Evolutionary conservation across 2,113 vertebrate genomes (phyloP).

Genomic region (Symphodus melops): DNA sequence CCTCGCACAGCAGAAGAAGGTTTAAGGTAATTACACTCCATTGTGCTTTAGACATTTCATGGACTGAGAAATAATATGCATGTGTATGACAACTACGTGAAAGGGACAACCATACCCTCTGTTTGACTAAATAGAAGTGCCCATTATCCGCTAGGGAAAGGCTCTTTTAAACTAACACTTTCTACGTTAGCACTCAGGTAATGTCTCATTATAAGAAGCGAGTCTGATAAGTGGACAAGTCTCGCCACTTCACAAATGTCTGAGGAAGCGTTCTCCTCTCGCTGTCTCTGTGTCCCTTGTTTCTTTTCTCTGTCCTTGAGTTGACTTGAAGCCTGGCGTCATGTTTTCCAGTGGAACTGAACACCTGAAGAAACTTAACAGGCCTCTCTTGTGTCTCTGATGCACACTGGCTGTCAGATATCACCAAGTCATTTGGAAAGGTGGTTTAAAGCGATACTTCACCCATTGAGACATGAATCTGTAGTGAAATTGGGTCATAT

Average conservation of each 20-base stretch:
- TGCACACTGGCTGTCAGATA: slow-evolving; percentile 6
- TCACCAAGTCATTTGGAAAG: slow-evolving; percentile 13
- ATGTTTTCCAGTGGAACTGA: slow-evolving; percentile 70
- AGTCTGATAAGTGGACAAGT: slow-evolving; percentile 37
- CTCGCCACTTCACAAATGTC: slow-evolving; percentile 22
- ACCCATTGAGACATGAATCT: no score
- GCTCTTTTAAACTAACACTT: slow-evolving; percentile 62
- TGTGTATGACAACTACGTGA: slow-evolving; percentile 56
- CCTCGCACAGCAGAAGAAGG: slow-evolving; percentile 67
- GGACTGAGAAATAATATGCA: slow-evolving; percentile 72
- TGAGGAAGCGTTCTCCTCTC: slow-evolving; percentile 18
- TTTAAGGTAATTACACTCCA: slow-evolving; percentile 75
- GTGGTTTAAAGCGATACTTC: no score
- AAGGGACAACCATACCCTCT: slow-evolving; percentile 73
- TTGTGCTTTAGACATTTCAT: slow-evolving; percentile 67
- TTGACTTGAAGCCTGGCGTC: slow-evolving; percentile 35
- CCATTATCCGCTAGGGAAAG: slow-evolving; percentile 67
- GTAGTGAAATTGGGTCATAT: no score
- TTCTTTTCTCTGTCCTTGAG: slow-evolving; percentile 34
- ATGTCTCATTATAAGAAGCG: slow-evolving; percentile 67
- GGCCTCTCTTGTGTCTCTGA: slow-evolving; percentile 45
- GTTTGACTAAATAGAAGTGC: slow-evolving; percentile 72
- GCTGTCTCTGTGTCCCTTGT: slow-evolving; percentile 8
- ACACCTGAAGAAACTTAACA: slow-evolving; percentile 47
- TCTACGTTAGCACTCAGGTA: slow-evolving; percentile 61